phyloP scores from a whole-genome alignment of 2,888 invertebrate species.

The Candidula unifasciata region DNA sequence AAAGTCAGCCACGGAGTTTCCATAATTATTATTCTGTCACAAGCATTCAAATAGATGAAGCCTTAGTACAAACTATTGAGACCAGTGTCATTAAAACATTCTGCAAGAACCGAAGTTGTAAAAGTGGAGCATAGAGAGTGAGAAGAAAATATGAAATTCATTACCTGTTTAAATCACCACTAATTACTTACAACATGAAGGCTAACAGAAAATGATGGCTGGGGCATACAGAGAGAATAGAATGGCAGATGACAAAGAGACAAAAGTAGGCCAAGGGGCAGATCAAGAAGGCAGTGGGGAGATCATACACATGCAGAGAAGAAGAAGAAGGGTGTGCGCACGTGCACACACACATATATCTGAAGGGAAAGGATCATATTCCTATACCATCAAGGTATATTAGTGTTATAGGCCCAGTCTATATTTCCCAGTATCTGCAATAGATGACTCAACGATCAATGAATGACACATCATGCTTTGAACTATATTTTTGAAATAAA shows the following conservation, averaged over 20 bases:
- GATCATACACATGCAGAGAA: neutral
- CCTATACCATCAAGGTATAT: no score
- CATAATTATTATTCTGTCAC: no score
- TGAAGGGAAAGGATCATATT: no score
- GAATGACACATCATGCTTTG: no score
- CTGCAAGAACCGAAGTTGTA: neutral
- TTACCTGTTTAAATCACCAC: no score
- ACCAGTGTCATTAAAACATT: neutral
- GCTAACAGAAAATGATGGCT: neutral
- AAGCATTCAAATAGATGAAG: neutral
- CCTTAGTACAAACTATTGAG: neutral
- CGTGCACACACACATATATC: no score
- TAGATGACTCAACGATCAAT: no score
- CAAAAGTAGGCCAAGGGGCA: neutral
- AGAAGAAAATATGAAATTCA: conserved; percentile 13
- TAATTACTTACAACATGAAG: conserved; percentile 5
- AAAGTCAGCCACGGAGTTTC: no score
- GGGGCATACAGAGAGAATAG: neutral
- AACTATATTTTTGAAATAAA: no score
- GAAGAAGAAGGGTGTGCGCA: no score
- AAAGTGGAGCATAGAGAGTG: neutral
- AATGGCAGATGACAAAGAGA: neutral
- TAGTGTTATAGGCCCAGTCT: no score
- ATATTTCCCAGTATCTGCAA: no score
- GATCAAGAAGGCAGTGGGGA: neutral